Evolutionary conservation across 2,888 invertebrate species (phyloP).

Genomic region (Caenorhabditis zanzibari): DNA sequence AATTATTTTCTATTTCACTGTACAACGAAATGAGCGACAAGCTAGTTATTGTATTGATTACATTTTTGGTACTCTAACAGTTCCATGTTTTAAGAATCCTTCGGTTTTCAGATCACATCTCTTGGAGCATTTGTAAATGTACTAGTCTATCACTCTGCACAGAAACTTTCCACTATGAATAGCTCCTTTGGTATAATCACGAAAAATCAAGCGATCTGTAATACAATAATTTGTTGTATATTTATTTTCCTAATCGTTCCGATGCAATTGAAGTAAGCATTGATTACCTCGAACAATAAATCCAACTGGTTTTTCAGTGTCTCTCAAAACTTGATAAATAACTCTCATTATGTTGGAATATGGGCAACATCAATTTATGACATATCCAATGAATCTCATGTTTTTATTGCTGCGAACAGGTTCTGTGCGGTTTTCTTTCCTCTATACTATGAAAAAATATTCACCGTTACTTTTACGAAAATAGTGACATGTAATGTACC

Average conservation of each 20-base stretch:
- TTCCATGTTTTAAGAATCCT: background rate
- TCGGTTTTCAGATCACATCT: background rate
- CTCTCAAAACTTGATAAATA: background rate
- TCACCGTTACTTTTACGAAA: background rate
- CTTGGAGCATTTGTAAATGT: background rate
- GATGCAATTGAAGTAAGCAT: constrained; percentile 13
- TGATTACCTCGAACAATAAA: background rate
- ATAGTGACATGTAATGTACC: too few species aligned
- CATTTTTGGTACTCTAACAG: background rate
- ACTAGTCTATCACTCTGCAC: background rate
- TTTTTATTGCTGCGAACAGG: constrained; percentile 16
- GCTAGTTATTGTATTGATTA: background rate
- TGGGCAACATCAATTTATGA: constrained; percentile 12
- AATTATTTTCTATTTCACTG: background rate
- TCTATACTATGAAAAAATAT: constrained; percentile 3
- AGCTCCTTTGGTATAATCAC: constrained; percentile 23
- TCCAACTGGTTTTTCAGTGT: background rate
- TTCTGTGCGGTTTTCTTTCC: constrained; percentile 24
- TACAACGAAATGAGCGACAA: constrained; percentile 1
- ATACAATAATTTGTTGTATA: background rate
- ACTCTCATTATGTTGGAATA: constrained; percentile 5
- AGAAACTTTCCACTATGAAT: constrained; percentile 9
- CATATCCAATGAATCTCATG: constrained; percentile 8
- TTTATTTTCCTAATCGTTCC: background rate
- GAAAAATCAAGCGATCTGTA: constrained; percentile 25